Evolutionary conservation across 1,140 invertebrate species (phyloP), one percentile per base, ranked within the genome.

Genomic region (Notospermus geniculatus): DNA sequence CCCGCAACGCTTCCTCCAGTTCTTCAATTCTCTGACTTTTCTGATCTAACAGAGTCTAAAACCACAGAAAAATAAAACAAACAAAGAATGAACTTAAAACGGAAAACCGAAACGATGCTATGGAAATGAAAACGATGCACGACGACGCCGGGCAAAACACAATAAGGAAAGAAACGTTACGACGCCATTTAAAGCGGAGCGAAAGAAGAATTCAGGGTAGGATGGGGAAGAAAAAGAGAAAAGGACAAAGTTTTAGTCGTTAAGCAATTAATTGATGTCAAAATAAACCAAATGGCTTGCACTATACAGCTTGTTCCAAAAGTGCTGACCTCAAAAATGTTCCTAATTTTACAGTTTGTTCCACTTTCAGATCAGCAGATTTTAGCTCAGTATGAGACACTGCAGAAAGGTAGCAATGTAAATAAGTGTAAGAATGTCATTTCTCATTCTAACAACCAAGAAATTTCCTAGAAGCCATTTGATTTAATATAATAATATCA

Each of bases 1-100:
- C 83, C 64, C 83, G 73, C 55, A 93, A 79, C 5, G 90, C 90
- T 61, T 91, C 86, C 76, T 93, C 90, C 50, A 94, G 76, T 79
- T 92, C 90, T 67, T 89, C 84, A 66, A 93, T 90, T 36, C 79
- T 66, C 23, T 75, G 75, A 53, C 69, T 68, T 53, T 74, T 77
- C 53, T 72, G 67, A 52, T 71, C 68, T 55, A 77, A 68, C 22
- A 54, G 59, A 29, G 60, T 68, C 74, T 76, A 57, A 23, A 41
- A 23, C 2, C 41, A 30, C 60, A 28, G 25, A n/a, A 46, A 63
- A 63, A 27, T 60, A 17, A 63, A 29, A 50, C 28, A 50, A 52
- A 60, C 19, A 28, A 32, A 36, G n/a, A 59, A 50, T 25, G 22
- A 63, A 63, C 41, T 59, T 59, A 59, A 60, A 59, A 59, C 28